phyloP scores from a whole-genome alignment of 2,113 vertebrate species.

The Tenebrosternarchus preto region DNA sequence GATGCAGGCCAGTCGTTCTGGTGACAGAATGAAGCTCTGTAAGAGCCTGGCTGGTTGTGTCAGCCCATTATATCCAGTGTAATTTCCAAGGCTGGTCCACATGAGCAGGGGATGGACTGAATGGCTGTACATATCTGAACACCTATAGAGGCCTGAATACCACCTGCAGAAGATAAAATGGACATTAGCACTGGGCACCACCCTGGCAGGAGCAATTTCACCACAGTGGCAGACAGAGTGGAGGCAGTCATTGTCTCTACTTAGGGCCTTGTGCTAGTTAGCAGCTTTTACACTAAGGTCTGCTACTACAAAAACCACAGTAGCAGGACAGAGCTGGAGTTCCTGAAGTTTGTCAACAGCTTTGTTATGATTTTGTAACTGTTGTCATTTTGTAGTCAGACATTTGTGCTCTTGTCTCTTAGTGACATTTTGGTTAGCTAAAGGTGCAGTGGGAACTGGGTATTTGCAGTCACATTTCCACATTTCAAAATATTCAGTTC shows the following conservation, averaged over 20 bases:
- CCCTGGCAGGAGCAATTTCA: conserved; percentile 54
- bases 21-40: conserved; percentile 48
- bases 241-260: conserved; percentile 24
- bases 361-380: too few relatives aligned
- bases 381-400: too few relatives aligned
- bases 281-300: background rate
- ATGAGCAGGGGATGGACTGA: background rate
- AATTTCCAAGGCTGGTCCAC: background rate
- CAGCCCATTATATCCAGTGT: background rate
- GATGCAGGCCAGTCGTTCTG: conserved; percentile 46
- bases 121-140: conserved; percentile 17
- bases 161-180: conserved; percentile 57
- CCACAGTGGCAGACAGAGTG: conserved; percentile 23
- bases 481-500: too few relatives aligned
- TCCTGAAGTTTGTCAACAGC: too few relatives aligned
- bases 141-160: conserved; percentile 54
- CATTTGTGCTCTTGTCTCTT: too few relatives aligned
- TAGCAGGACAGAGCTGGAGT: too few relatives aligned
- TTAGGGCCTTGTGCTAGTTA: background rate
- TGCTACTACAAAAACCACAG: background rate
- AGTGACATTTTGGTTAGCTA: too few relatives aligned
- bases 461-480: too few relatives aligned
- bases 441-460: too few relatives aligned
- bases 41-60: background rate
- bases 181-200: conserved; percentile 62